A percentile compares a stretch with the other conserved stretches of the same genome.
These are phyloP conservation scores for Cherax destructor DNA, from an alignment of 1,140 invertebrate genomes.

Conservation along the genomic window DNA sequence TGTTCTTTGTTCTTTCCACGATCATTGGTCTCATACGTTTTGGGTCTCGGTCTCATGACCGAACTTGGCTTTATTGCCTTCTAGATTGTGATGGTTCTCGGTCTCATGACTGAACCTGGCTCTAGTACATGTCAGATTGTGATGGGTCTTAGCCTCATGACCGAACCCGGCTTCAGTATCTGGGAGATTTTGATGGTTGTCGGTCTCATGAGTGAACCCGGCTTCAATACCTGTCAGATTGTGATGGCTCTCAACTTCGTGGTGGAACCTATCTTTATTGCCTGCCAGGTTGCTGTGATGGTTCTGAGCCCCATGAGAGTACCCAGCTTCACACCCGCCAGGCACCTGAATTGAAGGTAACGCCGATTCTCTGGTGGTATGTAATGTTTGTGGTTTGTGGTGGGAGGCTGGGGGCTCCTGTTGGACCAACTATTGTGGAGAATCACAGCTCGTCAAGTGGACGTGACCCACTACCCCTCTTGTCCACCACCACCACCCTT, in stretches of 20 bases:
- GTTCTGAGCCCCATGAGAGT: no score
- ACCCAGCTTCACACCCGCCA: no score
- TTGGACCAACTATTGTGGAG: conserved; percentile 41
- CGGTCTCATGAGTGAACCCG: no score
- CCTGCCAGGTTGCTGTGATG: no score
- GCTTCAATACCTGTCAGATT: neutral
- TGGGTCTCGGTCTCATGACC: neutral
- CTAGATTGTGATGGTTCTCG: no score
- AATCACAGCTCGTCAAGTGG: conserved; percentile 57
- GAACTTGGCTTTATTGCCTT: no score
- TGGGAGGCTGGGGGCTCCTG: neutral
- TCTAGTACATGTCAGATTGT: neutral
- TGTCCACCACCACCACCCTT: conserved; percentile 24
- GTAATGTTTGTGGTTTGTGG: conserved; percentile 7
- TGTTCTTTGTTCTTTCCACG: neutral
- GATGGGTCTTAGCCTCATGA: no score
- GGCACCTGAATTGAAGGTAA: no score
- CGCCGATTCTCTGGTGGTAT: neutral
- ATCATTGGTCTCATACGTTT: neutral
- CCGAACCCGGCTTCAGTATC: neutral
- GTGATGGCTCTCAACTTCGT: no score
- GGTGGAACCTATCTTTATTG: no score
- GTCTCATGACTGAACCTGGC: no score
- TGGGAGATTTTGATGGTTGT: no score
- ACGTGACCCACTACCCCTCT: conserved; percentile 42